Conservation (phyloP, 2,113 vertebrate genomes). For the Cephalopterus ornatus region DNA sequence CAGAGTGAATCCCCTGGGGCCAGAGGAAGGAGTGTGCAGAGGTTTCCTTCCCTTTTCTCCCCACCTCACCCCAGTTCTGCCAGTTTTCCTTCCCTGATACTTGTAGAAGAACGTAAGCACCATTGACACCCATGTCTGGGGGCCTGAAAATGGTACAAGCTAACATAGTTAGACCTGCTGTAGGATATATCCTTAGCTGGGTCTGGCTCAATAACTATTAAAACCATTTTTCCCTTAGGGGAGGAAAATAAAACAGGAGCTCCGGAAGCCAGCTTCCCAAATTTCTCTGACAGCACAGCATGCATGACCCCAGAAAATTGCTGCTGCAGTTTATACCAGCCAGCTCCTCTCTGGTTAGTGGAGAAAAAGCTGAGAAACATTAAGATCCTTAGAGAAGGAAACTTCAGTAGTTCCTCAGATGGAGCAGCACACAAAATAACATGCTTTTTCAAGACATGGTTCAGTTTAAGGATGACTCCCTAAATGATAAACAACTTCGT, state of each 20-base stretch:
- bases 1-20: background rate
- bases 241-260: background rate
- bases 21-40: background rate
- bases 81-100: background rate
- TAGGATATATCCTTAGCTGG: background rate
- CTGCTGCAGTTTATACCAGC: background rate
- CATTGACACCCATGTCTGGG: background rate
- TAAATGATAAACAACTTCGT: background rate
- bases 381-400: background rate
- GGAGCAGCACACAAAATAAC: background rate
- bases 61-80: background rate
- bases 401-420: background rate
- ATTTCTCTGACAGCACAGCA: background rate
- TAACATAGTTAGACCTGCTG: background rate
- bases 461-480: background rate
- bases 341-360: background rate
- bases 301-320: background rate
- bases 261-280: background rate
- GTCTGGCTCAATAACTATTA: background rate
- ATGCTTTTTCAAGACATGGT: background rate
- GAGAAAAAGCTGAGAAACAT: background rate
- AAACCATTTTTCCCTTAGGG: background rate
- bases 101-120: background rate
- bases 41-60: constrained; percentile 20
- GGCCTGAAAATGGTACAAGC: background rate